Base-by-base conservation (phyloP, 2,113 vertebrate species). In the Oostethus manadensis region DNA sequence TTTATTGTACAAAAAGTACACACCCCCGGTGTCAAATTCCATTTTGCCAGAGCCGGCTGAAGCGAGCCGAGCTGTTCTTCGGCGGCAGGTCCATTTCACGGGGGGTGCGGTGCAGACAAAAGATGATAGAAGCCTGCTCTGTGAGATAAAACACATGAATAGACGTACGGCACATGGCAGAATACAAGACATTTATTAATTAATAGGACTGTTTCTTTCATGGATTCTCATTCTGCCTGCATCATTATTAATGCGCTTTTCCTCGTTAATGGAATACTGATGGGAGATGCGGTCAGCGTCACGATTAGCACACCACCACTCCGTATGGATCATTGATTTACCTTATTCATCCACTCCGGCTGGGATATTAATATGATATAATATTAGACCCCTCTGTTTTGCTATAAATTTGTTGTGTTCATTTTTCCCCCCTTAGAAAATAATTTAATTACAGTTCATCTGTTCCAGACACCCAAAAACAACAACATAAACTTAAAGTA, bases 191-290 rank as follows among this genome's bases (percentile, higher is more conserved):
- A 47, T 55, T 55, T 55, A 18, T 55, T 55, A 55, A 55, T 55
- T 55, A 40, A 55, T 54, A 62, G 48, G 44, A 3, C 20, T 44
- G 67, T n/a, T 35, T 53, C 17, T 53, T 77, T 59, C 43, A 64
- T 44, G 50, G 56, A 47, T 44, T 45, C 23, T 4, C 33, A n/a
- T 63, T 60, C 50, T 40, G 51, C 14, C 9, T 14, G n/a, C 47
- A 56, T 40, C n/a, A n/a, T n/a, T n/a, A n/a, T n/a, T n/a, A n/a
- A 29, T 74, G 73, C 65, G 64, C 66, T 79, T 76, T 75, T 35
- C 10, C 29, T 8, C 43, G 66, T 66, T 84, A 80, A 82, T 76
- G 82, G 72, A 86, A 81, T 83, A 57, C 72, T 82, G 69, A 83
- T 77, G 75, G 82, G 73, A 71, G 62, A 64, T 53, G 53, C 60